Evolutionary conservation across 1,140 invertebrate genomes (phyloP).

Genomic region (Drepana arcuata): DNA sequence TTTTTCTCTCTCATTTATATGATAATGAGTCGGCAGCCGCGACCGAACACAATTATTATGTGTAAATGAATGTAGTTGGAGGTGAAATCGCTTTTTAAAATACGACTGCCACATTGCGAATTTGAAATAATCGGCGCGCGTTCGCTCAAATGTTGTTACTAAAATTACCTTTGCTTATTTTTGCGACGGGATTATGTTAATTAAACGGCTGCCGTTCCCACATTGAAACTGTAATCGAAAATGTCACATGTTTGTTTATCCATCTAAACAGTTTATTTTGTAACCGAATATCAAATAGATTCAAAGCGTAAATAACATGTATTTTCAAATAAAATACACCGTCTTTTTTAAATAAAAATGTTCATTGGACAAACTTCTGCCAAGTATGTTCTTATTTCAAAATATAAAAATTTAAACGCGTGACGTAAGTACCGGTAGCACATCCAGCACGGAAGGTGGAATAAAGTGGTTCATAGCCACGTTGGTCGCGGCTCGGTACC

Average conservation of each 20-base stretch:
- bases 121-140: conserved; percentile 29
- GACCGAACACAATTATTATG: conserved; percentile 60
- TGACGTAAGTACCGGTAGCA: conserved; percentile 17
- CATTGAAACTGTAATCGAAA: conserved; percentile 49
- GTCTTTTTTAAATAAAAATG: neutral
- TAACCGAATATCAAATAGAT: conserved; percentile 24
- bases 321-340: too few relatives aligned
- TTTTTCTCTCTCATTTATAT: conserved; percentile 71
- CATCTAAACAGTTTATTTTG: conserved; percentile 61
- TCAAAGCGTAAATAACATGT: too few relatives aligned
- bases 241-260: conserved; percentile 56
- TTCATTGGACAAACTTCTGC: conserved; percentile 11
- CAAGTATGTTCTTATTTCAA: conserved; percentile 10
- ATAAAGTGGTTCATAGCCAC: conserved; percentile 34
- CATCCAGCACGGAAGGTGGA: conserved; percentile 23
- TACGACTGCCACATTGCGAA: conserved; percentile 29
- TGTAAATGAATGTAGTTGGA: conserved; percentile 54
- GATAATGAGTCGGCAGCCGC: conserved; percentile 59
- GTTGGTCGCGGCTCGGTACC: conserved; percentile 35
- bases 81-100: conserved; percentile 50
- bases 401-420: conserved; percentile 16
- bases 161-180: conserved; percentile 59
- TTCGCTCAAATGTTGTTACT: conserved; percentile 34
- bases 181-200: conserved; percentile 56
- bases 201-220: conserved; percentile 45